These are phyloP conservation scores for Salvelinus sp. DNA, from an alignment of 2,113 vertebrate genomes.

Conservation along the genomic window DNA sequence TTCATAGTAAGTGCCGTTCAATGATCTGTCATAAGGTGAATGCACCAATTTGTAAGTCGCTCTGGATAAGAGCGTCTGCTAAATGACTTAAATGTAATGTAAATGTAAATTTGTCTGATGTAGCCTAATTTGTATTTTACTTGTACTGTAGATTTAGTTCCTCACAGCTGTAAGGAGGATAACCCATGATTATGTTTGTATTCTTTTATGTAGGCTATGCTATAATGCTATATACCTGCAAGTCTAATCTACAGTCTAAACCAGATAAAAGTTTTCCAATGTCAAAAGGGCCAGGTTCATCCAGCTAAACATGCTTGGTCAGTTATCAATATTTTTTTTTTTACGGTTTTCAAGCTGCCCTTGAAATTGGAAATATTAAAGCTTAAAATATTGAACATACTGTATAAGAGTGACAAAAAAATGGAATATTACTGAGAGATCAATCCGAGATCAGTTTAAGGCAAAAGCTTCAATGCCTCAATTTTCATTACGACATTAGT, in stretches of 20 bases:
- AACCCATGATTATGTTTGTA: not conserved
- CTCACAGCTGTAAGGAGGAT: not conserved
- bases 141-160: not conserved
- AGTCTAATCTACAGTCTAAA: not conserved
- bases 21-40: conserved; percentile 9
- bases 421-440: conserved; percentile 2
- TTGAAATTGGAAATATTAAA: conserved; percentile 1
- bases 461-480: conserved; percentile 29
- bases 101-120: conserved; percentile 8
- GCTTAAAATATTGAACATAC: conserved; percentile 18
- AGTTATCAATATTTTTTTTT: conserved; percentile 3
- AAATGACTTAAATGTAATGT: no score
- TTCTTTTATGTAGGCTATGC: not conserved
- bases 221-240: not conserved
- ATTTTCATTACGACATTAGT: conserved; percentile 25
- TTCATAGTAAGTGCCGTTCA: conserved; percentile 62
- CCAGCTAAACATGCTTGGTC: conserved; percentile 20
- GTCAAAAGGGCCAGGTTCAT: conserved; percentile 5
- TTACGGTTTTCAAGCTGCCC: conserved; percentile 13
- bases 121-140: conserved; percentile 11
- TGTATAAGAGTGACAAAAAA: not conserved
- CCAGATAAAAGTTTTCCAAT: not conserved
- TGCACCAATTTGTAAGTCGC: no score
- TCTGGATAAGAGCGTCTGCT: no score
- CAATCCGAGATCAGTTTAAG: conserved; percentile 27